A percentile compares a stretch with the other conserved stretches of the same genome.
Evolutionary conservation across 2,888 invertebrate genomes (phyloP).

Genomic region (Erebia palarica): DNA sequence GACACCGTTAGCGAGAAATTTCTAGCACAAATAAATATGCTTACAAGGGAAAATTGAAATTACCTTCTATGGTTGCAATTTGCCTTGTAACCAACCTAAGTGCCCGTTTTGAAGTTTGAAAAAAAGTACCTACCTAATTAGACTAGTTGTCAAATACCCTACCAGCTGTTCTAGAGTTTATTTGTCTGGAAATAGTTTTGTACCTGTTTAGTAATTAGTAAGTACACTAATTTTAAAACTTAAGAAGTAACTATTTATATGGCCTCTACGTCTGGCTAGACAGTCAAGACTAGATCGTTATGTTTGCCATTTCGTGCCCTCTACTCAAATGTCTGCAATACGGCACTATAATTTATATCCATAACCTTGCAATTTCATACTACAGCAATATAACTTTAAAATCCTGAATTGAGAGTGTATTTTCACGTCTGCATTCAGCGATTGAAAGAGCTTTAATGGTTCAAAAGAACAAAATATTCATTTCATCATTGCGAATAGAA

Average conservation of each 20-base stretch:
- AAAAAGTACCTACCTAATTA: too few relatives aligned
- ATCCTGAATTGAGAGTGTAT: neutral
- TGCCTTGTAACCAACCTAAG: too few relatives aligned
- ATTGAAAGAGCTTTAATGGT: too few relatives aligned
- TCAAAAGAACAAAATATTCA: too few relatives aligned
- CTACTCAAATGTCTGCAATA: neutral
- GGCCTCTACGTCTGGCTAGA: slow-evolving; percentile 2
- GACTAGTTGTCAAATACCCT: too few relatives aligned
- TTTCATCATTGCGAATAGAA: too few relatives aligned
- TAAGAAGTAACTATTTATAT: neutral
- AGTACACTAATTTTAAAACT: slow-evolving; percentile 10
- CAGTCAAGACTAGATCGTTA: neutral
- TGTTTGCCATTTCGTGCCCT: neutral
- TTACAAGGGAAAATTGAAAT: slow-evolving; percentile 2
- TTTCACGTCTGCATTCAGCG: too few relatives aligned
- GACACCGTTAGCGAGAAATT: slow-evolving; percentile 21
- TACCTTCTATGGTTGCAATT: neutral
- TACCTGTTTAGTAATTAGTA: neutral
- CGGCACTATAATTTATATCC: slow-evolving; percentile 1
- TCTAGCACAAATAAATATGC: slow-evolving; percentile 4
- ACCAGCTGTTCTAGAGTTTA: neutral
- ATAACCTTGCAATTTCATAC: neutral
- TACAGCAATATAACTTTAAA: neutral
- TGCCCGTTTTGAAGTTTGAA: too few relatives aligned
- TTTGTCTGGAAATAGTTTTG: neutral